Evolutionary conservation across 2,797 vertebrate species (phyloP).

Genomic region (Molothrus ater): DNA sequence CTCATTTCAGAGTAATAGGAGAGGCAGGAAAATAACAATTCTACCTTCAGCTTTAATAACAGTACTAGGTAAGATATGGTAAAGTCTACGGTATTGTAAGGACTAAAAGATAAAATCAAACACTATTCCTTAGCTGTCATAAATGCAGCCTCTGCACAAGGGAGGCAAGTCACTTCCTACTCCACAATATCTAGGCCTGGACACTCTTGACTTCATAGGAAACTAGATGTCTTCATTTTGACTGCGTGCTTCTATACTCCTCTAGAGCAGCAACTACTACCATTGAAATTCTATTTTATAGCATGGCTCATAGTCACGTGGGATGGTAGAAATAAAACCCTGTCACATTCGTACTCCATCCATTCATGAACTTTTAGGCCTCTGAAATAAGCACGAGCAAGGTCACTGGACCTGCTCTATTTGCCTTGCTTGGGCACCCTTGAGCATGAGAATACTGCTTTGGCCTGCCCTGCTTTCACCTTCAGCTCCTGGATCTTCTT

Average conservation of each 20-base stretch:
- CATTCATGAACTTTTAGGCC: not conserved
- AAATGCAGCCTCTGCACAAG: not conserved
- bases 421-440: not conserved
- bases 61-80: not conserved
- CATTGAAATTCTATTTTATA: not conserved
- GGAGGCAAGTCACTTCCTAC: not conserved
- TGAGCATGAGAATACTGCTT: not conserved
- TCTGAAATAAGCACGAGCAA: not conserved
- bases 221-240: not conserved
- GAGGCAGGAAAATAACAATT: not conserved
- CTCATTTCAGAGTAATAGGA: not conserved
- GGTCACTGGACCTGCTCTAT: not conserved
- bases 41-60: not conserved
- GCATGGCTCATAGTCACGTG: not conserved
- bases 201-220: not conserved
- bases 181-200: not conserved
- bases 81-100: accelerated
- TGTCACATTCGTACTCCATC: not conserved
- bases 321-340: not conserved
- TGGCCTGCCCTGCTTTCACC: not conserved
- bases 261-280: not conserved
- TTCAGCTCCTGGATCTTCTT: not conserved
- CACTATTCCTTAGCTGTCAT: not conserved
- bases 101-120: not conserved
- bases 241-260: not conserved